Evolutionary conservation across 2,797 vertebrate species (phyloP), one percentile per base, ranked within the genome.

Genomic region (Spheniscus humboldti): DNA sequence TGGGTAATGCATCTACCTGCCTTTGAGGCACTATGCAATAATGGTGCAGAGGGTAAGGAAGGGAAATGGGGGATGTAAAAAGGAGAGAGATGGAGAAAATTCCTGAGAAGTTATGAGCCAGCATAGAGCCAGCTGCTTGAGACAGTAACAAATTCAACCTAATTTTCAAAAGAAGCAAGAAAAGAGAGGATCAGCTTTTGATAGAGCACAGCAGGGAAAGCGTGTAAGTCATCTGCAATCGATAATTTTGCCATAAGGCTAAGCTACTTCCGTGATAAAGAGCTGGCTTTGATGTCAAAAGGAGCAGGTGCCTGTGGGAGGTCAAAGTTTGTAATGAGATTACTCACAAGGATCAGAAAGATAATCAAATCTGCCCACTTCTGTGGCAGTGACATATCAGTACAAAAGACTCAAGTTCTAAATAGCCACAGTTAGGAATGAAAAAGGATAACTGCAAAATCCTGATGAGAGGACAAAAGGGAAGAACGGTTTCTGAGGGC

Each of bases 251-350:
- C 85, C 89, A 97, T 96, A 92, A 96, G 91, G 92, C 94, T 96
- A 95, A 96, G 94, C 95, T 94, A 96, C 94, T 97, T 95, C 94
- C 37, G 1, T 94, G 96, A 96, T 94, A 96, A 97, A 97, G 94
- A 92, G 87, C 92, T 92, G 87, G 55, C 87, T 97, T 96, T 95
- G 91, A 97, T 94, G 94, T 94, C 95, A 88, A 97, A 96, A 92
- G 87, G 95, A 97, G 63, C 87, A 93, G 94, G 94, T 96, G 94
- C 85, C 95, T 88, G 91, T 97, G 94, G 94, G 97, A 94, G 96
- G 96, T 96, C 94, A 96, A 92, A 97, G 94, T 96, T 96, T 96
- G 95, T 96, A 95, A 96, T 91, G 87, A 96, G 95, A 97, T 96
- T 97, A 90, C 91, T 94, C 73, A 97, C 92, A 96, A 96, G 92